Evolutionary conservation across 2,797 vertebrate species (phyloP), one percentile per base, ranked within the genome.

Genomic region (Agapornis canus): DNA sequence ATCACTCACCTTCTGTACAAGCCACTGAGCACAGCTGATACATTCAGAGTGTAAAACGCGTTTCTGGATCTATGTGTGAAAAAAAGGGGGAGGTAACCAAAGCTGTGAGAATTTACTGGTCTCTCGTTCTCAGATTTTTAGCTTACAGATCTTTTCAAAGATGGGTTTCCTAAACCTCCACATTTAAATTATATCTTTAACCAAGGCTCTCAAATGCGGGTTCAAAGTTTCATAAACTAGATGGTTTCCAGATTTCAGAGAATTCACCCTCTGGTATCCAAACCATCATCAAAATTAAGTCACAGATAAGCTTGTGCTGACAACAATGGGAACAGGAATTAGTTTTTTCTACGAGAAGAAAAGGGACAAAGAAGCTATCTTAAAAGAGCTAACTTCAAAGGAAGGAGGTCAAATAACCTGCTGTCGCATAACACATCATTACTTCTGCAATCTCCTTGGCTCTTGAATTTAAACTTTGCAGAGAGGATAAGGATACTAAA

Each of bases 361-460:
- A 40, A 40, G 19, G 43, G 65, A 94, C 93, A 96, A 95, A 94
- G 87, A 82, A 90, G 32, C 48, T 90, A 42, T 76, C 90, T 90
- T 91, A 56, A 90, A 94, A 94, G 80, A 92, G 19, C n/a, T 65
- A 52, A 27, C 85, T 91, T 92, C 91, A 96, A 96, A 94, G 82
- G 69, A 83, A 70, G n/a, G 49, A 87, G 91, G 92, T 94, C 95
- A 94, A 78, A 89, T 92, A 94, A 94, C 87, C 85, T 94, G 72
- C 57, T 90, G 72, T 75, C 31, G 0, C 35, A 5, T 52, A 80
- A 64, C 48, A 77, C 61, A 75, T 71, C 71, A 78, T 91, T 92
- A 81, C 17, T 2, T 39, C 56, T 60, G 64, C 86, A 70, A 93
- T 94, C 57, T 91, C 65, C 79, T 88, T 86, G 79, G 39, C 23